phyloP scores from a whole-genome alignment of 2,113 vertebrate species.

The Arvicanthis niloticus region DNA sequence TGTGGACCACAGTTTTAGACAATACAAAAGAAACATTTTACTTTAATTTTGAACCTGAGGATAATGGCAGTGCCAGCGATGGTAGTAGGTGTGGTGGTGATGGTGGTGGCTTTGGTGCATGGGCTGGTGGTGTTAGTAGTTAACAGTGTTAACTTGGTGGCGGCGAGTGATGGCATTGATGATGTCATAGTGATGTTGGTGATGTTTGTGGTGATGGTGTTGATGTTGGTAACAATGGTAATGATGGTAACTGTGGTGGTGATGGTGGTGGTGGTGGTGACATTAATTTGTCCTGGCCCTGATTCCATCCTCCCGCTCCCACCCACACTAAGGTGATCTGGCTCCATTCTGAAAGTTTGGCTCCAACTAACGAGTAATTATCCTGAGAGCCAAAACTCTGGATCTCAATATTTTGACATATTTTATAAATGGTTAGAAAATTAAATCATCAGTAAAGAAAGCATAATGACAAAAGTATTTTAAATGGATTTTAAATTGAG shows the following conservation, averaged over 20 bases:
- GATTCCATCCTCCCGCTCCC: not conserved
- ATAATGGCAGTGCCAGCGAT: too few species aligned
- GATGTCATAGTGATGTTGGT: not conserved
- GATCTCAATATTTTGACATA: not conserved
- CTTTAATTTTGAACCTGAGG: not conserved
- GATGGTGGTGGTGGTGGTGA: not conserved
- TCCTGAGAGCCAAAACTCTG: not conserved
- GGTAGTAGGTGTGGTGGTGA: not conserved
- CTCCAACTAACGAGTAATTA: not conserved
- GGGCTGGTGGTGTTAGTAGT: too few species aligned
- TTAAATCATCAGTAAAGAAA: conserved; percentile 53
- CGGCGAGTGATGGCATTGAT: not conserved
- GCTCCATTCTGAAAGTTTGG: not conserved
- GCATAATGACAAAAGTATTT: not conserved
- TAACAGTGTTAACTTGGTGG: not conserved
- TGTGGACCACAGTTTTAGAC: not conserved
- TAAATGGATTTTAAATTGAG: not conserved
- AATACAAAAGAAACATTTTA: not conserved
- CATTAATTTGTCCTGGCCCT: not conserved
- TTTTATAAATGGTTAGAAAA: conserved; percentile 44
- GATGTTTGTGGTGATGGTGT: not conserved
- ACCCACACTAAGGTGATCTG: not conserved
- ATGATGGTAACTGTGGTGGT: not conserved
- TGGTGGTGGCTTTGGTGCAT: not conserved
- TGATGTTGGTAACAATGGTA: not conserved